Evolutionary conservation across 1,140 invertebrate species (phyloP), one percentile per base, ranked within the genome.

Genomic region (Drosophila kohkoa): DNA sequence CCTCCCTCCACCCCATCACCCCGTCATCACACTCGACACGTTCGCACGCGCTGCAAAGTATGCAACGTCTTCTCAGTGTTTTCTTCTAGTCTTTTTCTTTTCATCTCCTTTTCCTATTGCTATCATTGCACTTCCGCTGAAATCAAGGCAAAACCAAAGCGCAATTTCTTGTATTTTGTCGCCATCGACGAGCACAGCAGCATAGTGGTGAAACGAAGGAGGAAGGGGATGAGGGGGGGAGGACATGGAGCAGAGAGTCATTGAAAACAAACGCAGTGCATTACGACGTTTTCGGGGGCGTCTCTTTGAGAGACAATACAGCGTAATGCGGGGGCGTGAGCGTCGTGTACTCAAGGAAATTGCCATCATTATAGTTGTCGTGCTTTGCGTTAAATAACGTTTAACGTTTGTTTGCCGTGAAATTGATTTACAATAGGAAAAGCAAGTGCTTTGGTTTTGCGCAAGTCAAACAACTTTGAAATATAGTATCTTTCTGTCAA

Each of bases 361-460:
- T 90, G 87, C 87, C 87, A 87, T 90, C 88, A 90, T 90, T 90
- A 90, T 81, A 71, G 59, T 72, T 69, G 77, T 87, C 72, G 80
- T 77, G 66, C 76, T 79, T 75, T 90, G 76, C 82, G 81, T 80
- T 88, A 88, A 89, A 80, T 85, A 89, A 81, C 70, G 77, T 89
- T 88, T 89, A 89, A 78, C 82, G 85, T 88, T 88, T 88, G 85
- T 81, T 88, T 88, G 75, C 71, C 75, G 75, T 85, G 80, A 88
- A 88, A 88, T 88, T 88, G 83, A 88, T 88, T 88, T 89, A 75
- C 77, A 75, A 66, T 77, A 41, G 30, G 51, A 51, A 71, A 52
- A 54, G 15, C 13, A 32, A 20, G 32, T 46, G 11, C 63, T 66
- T 73, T 25, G 15, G 28, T 51, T 66, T 43, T 7, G 20, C 28